Base-by-base conservation (phyloP, 2,113 vertebrate species). In the Mormoops blainvillei region DNA sequence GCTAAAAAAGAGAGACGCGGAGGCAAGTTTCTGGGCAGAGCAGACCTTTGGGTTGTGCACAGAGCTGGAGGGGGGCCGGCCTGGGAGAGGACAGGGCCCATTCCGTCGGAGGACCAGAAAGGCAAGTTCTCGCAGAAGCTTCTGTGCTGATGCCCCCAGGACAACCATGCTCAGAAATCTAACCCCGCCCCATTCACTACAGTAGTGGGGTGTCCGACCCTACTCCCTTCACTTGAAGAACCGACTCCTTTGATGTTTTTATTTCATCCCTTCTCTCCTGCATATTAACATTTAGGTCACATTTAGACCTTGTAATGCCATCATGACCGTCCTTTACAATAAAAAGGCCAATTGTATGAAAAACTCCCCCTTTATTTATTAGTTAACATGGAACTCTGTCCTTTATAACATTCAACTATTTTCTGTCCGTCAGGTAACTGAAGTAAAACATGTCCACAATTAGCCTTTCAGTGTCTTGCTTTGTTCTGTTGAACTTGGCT, bases 51-150 rank as follows among this genome's bases (percentile, higher is more conserved):
- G 16, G 20, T 11, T 18, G 28, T 28, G 14, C 1, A 1, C 65
- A 12, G 54, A 20, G 36, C 5, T 48, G 31, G 52, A 63, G 31
- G 4, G 6, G 16, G n/a, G 13, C 19, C 18, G 28, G 33, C n/a
- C 16, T 3, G 2, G 54, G 19, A 52, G 43, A 12, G 14, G 5
- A 9, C 7, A 22, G 36, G 11, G 5, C 13, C 31, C 4, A 1
- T 81, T 91, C 22, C 24, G n/a, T 38, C 31, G 26, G 26, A 70
- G 24, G 48, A 13, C 54, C 4, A 0, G 50, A n/a, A 56, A 58
- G 11, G 13, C 26, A 7, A 0, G 10, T 63, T 38, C 36, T 2
- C 3, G n/a, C 13, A 38, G 38, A 8, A 15, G 24, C 8, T 13
- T 36, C 50, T 56, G 16, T 4, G 73, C 48, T 63, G 52, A 45